Evolutionary conservation across 2,888 invertebrate genomes (phyloP).

Genomic region (Tenodera sinensis): DNA sequence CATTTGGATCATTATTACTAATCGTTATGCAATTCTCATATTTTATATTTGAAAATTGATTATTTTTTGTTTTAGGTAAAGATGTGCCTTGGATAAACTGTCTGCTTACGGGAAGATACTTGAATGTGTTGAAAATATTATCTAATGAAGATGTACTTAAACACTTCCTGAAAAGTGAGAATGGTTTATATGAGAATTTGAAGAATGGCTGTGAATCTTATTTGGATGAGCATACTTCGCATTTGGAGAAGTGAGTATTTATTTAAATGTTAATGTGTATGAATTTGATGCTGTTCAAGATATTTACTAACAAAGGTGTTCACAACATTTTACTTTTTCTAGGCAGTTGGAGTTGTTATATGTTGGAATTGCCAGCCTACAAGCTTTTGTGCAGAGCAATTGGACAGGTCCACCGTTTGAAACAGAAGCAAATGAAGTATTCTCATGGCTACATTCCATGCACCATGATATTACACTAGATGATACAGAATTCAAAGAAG

Average conservation of each 20-base stretch:
- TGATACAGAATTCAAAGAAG: slow-evolving; percentile 6
- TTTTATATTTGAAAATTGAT: no score
- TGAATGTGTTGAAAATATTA: neutral
- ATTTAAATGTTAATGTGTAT: neutral
- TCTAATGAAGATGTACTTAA: neutral
- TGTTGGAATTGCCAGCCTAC: slow-evolving; percentile 22
- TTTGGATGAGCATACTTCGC: neutral
- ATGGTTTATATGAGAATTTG: neutral
- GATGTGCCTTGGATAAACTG: neutral
- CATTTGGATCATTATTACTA: no score
- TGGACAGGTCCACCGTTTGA: slow-evolving; percentile 67
- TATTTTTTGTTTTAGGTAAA: neutral
- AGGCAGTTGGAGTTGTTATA: slow-evolving; percentile 20
- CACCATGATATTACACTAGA: neutral
- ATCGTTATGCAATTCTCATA: no score
- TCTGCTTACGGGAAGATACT: neutral
- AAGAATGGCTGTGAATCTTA: neutral
- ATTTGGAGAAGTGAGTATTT: neutral
- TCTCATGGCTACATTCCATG: slow-evolving; percentile 15
- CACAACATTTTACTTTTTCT: neutral
- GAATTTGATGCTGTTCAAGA: neutral
- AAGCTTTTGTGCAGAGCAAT: slow-evolving; percentile 70
- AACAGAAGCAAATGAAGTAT: neutral
- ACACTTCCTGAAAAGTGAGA: neutral
- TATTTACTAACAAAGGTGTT: neutral